Percentiles rank a stretch among this genome's conserved stretches.
These are phyloP conservation scores for Pandion haliaetus DNA, from an alignment of 2,113 vertebrate species.

Conservation along the genomic window DNA sequence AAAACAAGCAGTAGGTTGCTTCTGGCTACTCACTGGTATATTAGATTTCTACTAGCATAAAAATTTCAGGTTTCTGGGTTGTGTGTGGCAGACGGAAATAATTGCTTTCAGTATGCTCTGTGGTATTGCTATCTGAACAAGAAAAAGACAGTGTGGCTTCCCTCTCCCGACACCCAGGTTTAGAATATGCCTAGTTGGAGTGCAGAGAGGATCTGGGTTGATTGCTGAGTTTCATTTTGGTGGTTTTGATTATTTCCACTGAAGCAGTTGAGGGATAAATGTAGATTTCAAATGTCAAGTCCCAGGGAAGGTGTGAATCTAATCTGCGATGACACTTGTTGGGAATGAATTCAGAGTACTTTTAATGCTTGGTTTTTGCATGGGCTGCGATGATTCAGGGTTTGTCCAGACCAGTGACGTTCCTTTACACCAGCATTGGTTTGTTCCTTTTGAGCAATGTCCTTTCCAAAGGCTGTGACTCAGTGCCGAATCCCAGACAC, in stretches of 20 bases:
- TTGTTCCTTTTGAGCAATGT: not conserved
- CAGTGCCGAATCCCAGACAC: not conserved
- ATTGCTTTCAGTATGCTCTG: not conserved
- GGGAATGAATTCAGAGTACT: not conserved
- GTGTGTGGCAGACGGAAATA: constrained; percentile 7
- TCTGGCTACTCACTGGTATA: constrained; percentile 52
- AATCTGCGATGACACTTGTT: not conserved
- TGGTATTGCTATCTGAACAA: not conserved
- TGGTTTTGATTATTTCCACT: not conserved
- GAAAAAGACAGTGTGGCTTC: not conserved
- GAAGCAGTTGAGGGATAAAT: not conserved
- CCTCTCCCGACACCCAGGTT: not conserved
- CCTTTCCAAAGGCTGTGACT: not conserved
- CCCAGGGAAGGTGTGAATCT: not conserved
- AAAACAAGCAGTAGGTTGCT: constrained; percentile 60
- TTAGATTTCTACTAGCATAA: constrained; percentile 52
- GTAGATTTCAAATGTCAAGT: not conserved
- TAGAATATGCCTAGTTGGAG: not conserved
- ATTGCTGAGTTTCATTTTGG: not conserved
- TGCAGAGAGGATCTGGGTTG: not conserved
- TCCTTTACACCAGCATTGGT: not conserved
- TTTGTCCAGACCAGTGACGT: not conserved
- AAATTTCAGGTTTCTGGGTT: constrained; percentile 43
- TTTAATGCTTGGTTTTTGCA: not conserved
- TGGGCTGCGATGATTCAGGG: accelerated